Evolutionary conservation across 2,113 vertebrate genomes (phyloP).

Genomic region (Recurvirostra avosetta): DNA sequence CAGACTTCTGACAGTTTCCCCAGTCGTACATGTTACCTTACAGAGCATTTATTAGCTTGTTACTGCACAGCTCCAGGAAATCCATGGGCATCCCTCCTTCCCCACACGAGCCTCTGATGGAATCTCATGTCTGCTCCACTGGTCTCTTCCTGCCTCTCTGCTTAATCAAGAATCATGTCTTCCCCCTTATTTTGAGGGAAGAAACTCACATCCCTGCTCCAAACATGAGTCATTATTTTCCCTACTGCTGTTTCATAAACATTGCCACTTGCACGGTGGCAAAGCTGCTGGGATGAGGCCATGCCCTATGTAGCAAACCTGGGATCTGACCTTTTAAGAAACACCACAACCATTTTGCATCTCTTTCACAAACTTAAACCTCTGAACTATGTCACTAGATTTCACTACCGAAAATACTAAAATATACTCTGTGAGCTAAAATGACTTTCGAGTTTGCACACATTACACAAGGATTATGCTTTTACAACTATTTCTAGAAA

Average conservation of each 20-base stretch:
- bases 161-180: not conserved
- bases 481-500: conserved; percentile 30
- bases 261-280: not conserved
- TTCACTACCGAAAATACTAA: not conserved
- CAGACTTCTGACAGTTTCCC: not conserved
- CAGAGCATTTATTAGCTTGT: not conserved
- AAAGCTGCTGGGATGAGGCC: not conserved
- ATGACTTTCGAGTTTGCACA: not conserved
- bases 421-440: not conserved
- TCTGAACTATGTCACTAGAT: not conserved
- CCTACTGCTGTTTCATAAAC: not conserved
- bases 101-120: not conserved
- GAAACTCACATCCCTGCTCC: not conserved
- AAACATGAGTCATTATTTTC: not conserved
- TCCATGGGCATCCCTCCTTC: not conserved
- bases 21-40: not conserved
- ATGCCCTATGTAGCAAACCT: not conserved
- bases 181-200: not conserved
- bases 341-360: not conserved
- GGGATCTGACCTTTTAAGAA: not conserved
- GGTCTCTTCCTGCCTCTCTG: not conserved
- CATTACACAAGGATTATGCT: not conserved
- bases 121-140: not conserved
- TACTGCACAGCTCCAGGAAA: not conserved
- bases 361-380: not conserved